Base-by-base conservation (phyloP, 2,888 invertebrate genomes). In the Agrotis puta region DNA sequence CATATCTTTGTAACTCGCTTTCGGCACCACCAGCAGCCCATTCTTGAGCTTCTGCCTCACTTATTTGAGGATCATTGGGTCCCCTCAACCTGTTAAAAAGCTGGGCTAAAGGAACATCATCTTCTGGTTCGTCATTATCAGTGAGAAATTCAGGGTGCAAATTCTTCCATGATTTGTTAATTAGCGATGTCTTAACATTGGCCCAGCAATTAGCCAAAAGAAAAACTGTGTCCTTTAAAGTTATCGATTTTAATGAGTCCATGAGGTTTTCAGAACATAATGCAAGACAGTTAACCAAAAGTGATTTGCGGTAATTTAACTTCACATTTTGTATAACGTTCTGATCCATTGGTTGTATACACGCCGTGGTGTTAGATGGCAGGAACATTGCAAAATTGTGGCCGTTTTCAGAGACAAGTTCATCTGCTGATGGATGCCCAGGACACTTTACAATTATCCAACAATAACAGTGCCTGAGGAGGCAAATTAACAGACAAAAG, bases 311-410 rank as follows among this genome's bases (percentile, higher is more conserved):
- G 76, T 84, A 84, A 83, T 80, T 83, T 70, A 79, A 57, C 74
- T 84, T 77, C 20, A 63, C 70, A 58, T 82, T 69, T 66, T 78
- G 82, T 73, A 68, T 73, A 24, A 73, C 73, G 61, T 85, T 85
- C 68, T 83, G 81, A 77, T 84, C 83, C 80, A 85, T 85, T 59
- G 83, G 83, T 74, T 82, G 79, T 27, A 83, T 74, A 59, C 50
- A 74, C 27, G 82, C 71, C 64, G 82, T 84, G 70, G 59, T 64
- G 59, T 83, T 83, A 69, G 82, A 79, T 54, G 83, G 83, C 79
- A 85, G 54, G 68, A 75, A 77, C 61, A 79, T 61, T 67, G 61
- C 66, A 66, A 75, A 77, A 69, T 78, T 70, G 59, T 83, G 47
- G 65, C 75, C 84, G 59, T 82, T 81, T 65, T 74, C 73, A 53